Percentiles rank a stretch among this genome's conserved stretches.
These are phyloP conservation scores for Coracopsis vasa DNA, from an alignment of 2,113 vertebrate species.

Conservation along the genomic window DNA sequence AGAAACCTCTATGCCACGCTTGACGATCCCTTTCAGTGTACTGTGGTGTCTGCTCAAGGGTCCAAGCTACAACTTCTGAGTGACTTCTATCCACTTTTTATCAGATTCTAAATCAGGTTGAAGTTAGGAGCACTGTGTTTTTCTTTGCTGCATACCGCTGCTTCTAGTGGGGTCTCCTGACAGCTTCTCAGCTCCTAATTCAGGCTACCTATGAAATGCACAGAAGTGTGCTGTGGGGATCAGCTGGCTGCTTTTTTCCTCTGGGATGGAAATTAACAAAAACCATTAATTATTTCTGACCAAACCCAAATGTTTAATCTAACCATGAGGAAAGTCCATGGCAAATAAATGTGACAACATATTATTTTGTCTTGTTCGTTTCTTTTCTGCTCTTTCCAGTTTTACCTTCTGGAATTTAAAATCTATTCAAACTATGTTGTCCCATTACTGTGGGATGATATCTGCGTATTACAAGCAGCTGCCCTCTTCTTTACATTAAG, in stretches of 20 bases:
- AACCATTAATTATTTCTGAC: neutral
- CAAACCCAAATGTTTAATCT: neutral
- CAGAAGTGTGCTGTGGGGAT: neutral
- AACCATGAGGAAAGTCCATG: fast-evolving
- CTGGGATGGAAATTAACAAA: neutral
- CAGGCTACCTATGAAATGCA: neutral
- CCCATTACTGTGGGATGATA: neutral
- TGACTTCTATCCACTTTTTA: neutral
- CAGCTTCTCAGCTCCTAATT: neutral
- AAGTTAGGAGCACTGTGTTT: neutral
- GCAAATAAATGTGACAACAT: neutral
- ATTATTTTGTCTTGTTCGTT: neutral
- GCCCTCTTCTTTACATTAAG: neutral
- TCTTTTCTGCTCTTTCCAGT: neutral
- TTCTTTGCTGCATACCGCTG: neutral
- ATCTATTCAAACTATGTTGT: neutral
- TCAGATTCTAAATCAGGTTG: neutral
- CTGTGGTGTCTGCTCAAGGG: neutral
- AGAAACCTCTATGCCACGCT: neutral
- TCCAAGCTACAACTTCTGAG: neutral
- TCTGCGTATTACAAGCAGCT: neutral
- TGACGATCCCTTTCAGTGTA: neutral
- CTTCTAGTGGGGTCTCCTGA: neutral
- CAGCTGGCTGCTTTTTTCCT: neutral
- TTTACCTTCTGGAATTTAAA: neutral